These are phyloP conservation scores for Alectoris magna DNA, from an alignment of 2,797 vertebrate species.

Conservation along the genomic window DNA sequence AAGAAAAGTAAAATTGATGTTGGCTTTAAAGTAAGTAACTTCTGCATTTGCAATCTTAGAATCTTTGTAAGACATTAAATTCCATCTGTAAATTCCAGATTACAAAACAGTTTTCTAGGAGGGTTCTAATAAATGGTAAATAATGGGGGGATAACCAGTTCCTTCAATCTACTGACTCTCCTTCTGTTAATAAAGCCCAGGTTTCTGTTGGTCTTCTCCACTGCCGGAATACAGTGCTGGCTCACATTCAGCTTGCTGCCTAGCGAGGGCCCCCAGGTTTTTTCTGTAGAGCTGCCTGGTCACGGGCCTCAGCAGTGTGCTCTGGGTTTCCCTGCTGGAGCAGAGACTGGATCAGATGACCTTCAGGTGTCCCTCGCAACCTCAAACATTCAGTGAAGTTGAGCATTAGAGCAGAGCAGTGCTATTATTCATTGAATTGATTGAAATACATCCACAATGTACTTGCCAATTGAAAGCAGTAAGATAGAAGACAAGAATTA, in stretches of 20 bases:
- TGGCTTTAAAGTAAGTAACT: conserved; percentile 1
- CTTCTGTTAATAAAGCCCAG: not conserved
- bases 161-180: not conserved
- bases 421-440: not conserved
- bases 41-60: not conserved
- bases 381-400: not conserved
- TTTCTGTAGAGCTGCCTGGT: not conserved
- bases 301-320: not conserved
- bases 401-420: not conserved
- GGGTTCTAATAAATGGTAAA: not conserved
- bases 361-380: not conserved
- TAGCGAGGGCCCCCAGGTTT: not conserved
- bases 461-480: not conserved
- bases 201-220: not conserved
- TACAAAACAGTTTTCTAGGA: not conserved
- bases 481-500: not conserved
- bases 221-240: not conserved
- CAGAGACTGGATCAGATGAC: not conserved
- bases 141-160: not conserved
- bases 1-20: conserved; percentile 15
- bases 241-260: not conserved
- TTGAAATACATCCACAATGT: not conserved
- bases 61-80: not conserved
- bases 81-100: not conserved
- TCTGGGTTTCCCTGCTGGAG: not conserved